Percentiles rank a stretch among this genome's conserved stretches.
Conservation (phyloP, 2,113 vertebrate species). For the Sorex araneus region DNA sequence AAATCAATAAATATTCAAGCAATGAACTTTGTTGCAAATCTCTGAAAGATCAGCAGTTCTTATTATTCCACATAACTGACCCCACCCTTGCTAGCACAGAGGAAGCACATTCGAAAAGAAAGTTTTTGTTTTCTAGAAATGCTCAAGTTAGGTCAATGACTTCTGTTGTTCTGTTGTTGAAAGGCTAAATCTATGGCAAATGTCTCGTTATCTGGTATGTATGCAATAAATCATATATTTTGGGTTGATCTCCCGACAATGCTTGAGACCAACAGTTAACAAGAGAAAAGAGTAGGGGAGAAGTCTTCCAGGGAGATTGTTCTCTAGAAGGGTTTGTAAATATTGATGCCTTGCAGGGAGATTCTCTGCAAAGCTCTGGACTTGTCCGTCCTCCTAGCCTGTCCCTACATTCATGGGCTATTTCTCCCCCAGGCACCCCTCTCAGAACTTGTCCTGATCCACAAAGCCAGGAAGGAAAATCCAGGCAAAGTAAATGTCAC, state of each 20-base stretch:
- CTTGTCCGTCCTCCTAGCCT: background rate
- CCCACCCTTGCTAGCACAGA: background rate
- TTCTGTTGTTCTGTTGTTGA: too few relatives aligned
- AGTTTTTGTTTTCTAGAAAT: background rate
- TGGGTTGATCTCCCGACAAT: background rate
- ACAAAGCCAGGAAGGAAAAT: slow-evolving; percentile 28
- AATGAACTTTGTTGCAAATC: background rate
- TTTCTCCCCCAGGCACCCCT: background rate
- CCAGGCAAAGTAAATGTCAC: background rate
- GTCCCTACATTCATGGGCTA: background rate
- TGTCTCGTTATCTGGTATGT: background rate
- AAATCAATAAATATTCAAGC: background rate
- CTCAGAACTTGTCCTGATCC: background rate
- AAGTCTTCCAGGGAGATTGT: background rate
- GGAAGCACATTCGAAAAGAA: background rate
- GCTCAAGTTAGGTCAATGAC: background rate
- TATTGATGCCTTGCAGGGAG: background rate
- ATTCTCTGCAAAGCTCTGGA: background rate
- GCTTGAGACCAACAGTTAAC: background rate
- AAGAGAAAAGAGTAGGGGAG: background rate
- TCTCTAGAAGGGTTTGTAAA: background rate
- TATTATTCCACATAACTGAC: background rate
- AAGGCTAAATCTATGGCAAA: background rate
- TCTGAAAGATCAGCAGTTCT: background rate
- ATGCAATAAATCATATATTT: background rate